Conservation (phyloP, 2,113 vertebrate species). For the Notiomystis cincta region DNA sequence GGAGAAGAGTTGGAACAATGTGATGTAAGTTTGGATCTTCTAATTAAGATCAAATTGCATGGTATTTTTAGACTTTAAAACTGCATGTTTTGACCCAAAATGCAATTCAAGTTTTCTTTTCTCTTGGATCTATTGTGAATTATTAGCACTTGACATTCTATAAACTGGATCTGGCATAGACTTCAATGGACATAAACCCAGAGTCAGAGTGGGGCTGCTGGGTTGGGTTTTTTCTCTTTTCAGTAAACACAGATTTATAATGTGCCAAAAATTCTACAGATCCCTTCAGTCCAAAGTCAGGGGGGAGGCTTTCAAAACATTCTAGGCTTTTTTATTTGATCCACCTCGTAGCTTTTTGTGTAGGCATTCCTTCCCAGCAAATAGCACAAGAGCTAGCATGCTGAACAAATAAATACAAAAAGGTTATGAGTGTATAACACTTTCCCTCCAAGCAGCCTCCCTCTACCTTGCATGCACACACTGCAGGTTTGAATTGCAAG, state of each 20-base stretch:
- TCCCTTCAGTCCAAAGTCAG: not conserved
- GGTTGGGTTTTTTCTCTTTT: not conserved
- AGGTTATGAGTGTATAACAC: not conserved
- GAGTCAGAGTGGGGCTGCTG: not conserved
- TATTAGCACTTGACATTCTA: conserved; percentile 43
- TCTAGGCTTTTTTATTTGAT: conserved; percentile 15
- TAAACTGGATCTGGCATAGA: conserved; percentile 18
- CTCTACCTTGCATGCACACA: not conserved
- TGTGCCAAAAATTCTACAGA: conserved; percentile 8
- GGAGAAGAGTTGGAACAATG: conserved; percentile 10
- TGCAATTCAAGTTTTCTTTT: conserved; percentile 25
- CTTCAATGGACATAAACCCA: not conserved
- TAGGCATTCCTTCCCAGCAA: conserved; percentile 54
- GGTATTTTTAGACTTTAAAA: conserved; percentile 56
- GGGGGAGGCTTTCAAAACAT: conserved; percentile 40
- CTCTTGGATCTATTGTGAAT: conserved; percentile 36
- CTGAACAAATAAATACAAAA: conserved; percentile 53
- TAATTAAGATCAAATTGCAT: not conserved
- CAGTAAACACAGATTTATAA: conserved; percentile 43
- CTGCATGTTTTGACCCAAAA: conserved; percentile 35
- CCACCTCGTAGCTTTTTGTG: not conserved
- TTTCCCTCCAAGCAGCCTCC: not conserved
- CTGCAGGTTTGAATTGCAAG: not conserved
- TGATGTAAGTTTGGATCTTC: not conserved
- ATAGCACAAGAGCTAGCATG: conserved; percentile 43